Base-by-base conservation (phyloP, 2,888 invertebrate genomes). In the Psococerastis gibbosa region DNA sequence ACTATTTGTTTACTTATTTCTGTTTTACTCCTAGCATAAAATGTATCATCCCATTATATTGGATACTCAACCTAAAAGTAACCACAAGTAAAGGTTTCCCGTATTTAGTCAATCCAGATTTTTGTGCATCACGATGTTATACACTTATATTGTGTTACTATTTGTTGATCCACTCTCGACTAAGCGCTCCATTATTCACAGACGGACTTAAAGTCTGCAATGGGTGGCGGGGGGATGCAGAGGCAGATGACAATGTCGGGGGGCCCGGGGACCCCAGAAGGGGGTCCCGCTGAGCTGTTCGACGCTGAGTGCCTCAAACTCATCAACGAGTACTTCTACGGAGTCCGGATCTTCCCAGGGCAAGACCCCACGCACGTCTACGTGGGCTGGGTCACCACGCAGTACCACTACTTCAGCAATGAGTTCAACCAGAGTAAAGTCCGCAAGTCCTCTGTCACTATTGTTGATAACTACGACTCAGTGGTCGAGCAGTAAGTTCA, bases 321-420 rank as follows among this genome's bases (percentile, higher is more conserved):
- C 34, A 91, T 98, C 57, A 94, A 98, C 57, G 98, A 98, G 60
- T 99, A 95, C 64, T 97, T 94, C 62, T 99, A 92, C 57, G 76
- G 77, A 5, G 73, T 73, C 47, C 68, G 82, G 48, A 82, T 94
- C 49, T 92, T 87, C 61, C 92, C 94, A 31, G 92, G 92, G 44
- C 92, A 94, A 62, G 92, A 94, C 58, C 89, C 91, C 0, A 77
- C 80, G 0, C 85, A 89, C 58, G 88, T 97, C 18, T 97, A 89
- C 61, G 83, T 98, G 1, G 98, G 99, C 15, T 99, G 98, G 98
- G 97, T 99, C 42, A 97, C 95, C 1, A 94, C 98, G 0, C 92
- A 94, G 58, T 98, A 92, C 61, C 89, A 91, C 57, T 65, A 85
- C 42, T 84, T 87, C 55, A 88, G 87, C 46, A 83, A 80, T 53